phyloP scores from a whole-genome alignment of 2,888 invertebrate genomes.

The Cephalotes varians region DNA sequence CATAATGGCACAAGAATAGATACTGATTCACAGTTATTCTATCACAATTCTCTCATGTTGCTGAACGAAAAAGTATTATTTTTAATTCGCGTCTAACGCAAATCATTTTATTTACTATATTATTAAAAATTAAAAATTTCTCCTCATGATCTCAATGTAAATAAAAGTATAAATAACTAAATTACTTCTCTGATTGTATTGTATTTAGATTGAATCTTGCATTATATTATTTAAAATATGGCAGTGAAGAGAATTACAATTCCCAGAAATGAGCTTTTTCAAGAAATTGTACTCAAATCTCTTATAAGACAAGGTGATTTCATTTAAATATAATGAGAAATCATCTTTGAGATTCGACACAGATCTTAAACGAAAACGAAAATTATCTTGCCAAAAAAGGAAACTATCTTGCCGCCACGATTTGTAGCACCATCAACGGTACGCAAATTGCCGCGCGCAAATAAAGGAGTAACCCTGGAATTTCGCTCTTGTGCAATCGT shows the following conservation, averaged over 20 bases:
- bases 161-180: neutral
- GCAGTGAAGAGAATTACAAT: neutral
- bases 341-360: neutral
- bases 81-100: neutral
- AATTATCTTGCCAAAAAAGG: conserved; percentile 22
- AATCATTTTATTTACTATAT: neutral
- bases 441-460: conserved; percentile 38
- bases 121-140: neutral
- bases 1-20: conserved; percentile 46
- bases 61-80: neutral
- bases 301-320: neutral
- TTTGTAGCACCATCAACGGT: conserved; percentile 19
- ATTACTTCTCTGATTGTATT: too few relatives aligned
- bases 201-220: too few relatives aligned
- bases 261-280: neutral
- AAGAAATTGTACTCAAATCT: neutral
- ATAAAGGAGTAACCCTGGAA: conserved; percentile 37
- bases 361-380: neutral
- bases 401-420: neutral
- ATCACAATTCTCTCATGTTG: neutral
- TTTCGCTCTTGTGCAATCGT: conserved; percentile 54
- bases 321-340: neutral
- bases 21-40: conserved; percentile 38
- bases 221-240: neutral
- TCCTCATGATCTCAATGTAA: neutral